Conservation (phyloP, 2,113 vertebrate species). For the Eudorcas thomsonii region DNA sequence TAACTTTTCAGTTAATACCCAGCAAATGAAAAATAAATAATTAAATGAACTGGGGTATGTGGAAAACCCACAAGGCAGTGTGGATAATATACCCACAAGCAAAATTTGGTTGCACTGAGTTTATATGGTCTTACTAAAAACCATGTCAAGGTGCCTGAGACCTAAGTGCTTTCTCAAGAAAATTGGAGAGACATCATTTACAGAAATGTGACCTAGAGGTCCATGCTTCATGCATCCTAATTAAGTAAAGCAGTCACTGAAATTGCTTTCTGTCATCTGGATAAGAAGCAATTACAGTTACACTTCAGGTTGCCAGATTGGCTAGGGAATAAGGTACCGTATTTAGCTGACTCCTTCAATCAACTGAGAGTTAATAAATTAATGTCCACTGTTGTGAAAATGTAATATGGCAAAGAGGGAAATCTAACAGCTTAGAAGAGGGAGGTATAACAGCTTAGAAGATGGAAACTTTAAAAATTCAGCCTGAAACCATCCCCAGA, state of each 20-base stretch:
- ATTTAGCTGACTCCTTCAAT: slow-evolving; percentile 27
- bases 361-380: slow-evolving; percentile 44
- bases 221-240: slow-evolving; percentile 38
- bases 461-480: not conserved
- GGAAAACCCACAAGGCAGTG: not conserved
- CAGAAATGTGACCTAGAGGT: slow-evolving; percentile 24
- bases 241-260: slow-evolving; percentile 43
- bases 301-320: not conserved
- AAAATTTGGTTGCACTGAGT: not conserved
- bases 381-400: not conserved
- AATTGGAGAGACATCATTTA: slow-evolving; percentile 38
- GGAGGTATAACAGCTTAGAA: not conserved
- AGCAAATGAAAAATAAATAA: slow-evolving; percentile 26
- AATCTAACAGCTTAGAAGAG: not conserved
- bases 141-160: not conserved
- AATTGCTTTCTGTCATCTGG: slow-evolving; percentile 67
- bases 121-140: not conserved
- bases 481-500: not conserved
- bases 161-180: slow-evolving; percentile 28
- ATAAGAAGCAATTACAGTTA: slow-evolving; percentile 60
- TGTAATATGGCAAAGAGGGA: not conserved
- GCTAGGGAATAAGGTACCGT: slow-evolving; percentile 22
- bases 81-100: not conserved
- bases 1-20: not conserved
- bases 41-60: not conserved